Conservation (phyloP, 2,888 invertebrate species). For the Dolichopus griseipennis region DNA sequence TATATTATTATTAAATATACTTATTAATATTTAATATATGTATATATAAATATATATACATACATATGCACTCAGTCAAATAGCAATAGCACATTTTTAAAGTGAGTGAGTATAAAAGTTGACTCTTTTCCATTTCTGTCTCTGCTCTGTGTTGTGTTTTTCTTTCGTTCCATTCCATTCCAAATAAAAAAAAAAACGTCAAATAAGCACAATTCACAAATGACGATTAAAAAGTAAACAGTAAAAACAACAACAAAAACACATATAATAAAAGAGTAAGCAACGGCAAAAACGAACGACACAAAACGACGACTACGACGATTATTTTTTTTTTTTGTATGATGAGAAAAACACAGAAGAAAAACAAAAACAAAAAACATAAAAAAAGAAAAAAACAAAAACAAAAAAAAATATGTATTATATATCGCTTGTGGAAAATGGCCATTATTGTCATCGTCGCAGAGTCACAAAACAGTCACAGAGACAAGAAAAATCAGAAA, state of each 20-base stretch:
- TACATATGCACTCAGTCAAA: too few relatives aligned
- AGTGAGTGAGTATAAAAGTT: slow-evolving; percentile 1
- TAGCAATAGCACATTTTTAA: not conserved
- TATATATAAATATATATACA: not conserved
- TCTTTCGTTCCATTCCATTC: not conserved
- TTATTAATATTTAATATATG: too few relatives aligned
- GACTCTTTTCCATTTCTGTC: too few relatives aligned
- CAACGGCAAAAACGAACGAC: not conserved
- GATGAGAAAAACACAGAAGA: not conserved
- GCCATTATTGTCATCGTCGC: slow-evolving; percentile 6
- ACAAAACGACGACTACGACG: not conserved
- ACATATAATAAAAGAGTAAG: not conserved
- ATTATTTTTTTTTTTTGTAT: too few relatives aligned
- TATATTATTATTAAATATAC: not conserved
- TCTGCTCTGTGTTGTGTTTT: not conserved
- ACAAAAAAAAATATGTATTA: not conserved
- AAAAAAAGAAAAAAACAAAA: not conserved
- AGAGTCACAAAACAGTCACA: slow-evolving; percentile 5
- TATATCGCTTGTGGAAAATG: slow-evolving; percentile 6
- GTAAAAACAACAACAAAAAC: too few relatives aligned
- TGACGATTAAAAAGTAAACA: not conserved
- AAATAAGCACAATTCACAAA: not conserved
- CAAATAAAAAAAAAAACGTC: not conserved
- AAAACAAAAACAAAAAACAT: not conserved
- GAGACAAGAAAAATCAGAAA: not conserved